phyloP scores from a whole-genome alignment of 2,888 invertebrate species.

The Cerastis rubricosa region DNA sequence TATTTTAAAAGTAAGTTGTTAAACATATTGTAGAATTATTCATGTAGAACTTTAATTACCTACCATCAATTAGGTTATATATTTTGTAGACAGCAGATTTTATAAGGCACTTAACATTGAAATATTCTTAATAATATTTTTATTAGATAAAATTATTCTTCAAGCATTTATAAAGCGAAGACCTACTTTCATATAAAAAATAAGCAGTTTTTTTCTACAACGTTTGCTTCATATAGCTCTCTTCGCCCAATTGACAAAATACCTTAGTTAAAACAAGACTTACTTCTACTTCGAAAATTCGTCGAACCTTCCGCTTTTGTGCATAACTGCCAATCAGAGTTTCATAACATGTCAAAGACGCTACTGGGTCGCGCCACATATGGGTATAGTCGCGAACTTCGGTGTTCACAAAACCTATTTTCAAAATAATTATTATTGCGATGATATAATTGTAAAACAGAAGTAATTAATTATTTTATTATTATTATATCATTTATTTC shows the following conservation, averaged over 20 bases:
- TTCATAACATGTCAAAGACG: constrained; percentile 65
- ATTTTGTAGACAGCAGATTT: neutral
- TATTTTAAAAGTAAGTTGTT: constrained; percentile 40
- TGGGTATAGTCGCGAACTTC: constrained; percentile 27
- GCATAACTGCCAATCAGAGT: constrained; percentile 67
- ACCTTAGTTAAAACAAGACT: neutral
- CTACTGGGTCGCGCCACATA: constrained; percentile 59
- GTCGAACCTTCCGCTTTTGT: constrained; percentile 39
- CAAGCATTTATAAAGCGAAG: neutral
- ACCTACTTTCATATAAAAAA: neutral
- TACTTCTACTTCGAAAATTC: constrained; percentile 11
- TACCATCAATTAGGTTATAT: neutral
- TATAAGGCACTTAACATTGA: neutral
- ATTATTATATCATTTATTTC: too few species aligned
- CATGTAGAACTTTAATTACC: constrained; percentile 20
- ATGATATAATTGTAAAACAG: neutral
- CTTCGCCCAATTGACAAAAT: neutral
- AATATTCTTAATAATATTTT: neutral
- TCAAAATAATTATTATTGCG: neutral
- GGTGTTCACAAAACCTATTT: constrained; percentile 4
- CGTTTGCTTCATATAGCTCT: too few species aligned
- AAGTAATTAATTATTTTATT: too few species aligned
- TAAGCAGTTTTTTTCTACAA: neutral
- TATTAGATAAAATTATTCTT: neutral
- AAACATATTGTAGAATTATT: constrained; percentile 25